Conservation (phyloP, 1,140 invertebrate species). For the Pseudomyrmex cubaensis region DNA sequence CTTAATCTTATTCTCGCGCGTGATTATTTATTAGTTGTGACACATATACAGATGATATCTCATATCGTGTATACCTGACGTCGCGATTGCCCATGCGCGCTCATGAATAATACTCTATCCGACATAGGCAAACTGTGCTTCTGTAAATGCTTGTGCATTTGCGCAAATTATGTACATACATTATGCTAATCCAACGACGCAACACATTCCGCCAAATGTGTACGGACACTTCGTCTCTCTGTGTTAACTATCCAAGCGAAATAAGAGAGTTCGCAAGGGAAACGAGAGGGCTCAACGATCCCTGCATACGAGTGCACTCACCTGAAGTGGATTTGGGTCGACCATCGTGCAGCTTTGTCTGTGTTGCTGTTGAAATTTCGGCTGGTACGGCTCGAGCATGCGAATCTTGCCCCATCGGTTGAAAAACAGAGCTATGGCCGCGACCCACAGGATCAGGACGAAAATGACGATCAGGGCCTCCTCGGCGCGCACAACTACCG, state of each 20-base stretch:
- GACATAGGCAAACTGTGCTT: no score
- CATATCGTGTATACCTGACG: background rate
- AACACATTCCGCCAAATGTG: background rate
- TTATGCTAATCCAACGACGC: conserved; percentile 34
- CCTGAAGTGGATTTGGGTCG: conserved; percentile 83
- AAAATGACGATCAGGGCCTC: conserved; percentile 91
- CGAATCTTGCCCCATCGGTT: conserved; percentile 95
- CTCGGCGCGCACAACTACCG: conserved; percentile 88
- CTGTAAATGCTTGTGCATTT: background rate
- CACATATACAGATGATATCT: background rate
- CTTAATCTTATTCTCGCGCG: background rate
- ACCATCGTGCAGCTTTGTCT: conserved; percentile 89
- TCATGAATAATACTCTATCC: background rate
- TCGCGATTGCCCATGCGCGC: no score
- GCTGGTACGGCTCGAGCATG: conserved; percentile 94
- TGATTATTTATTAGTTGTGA: background rate
- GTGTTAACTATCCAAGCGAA: background rate
- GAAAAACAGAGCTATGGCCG: conserved; percentile 92
- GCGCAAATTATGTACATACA: background rate
- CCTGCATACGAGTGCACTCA: conserved; percentile 62
- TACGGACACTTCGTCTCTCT: background rate
- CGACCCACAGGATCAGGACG: conserved; percentile 91
- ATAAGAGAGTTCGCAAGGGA: background rate
- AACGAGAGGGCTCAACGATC: background rate
- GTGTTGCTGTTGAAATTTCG: conserved; percentile 91